phyloP scores from a whole-genome alignment of 2,797 vertebrate species.

The Centropyge bicolor region DNA sequence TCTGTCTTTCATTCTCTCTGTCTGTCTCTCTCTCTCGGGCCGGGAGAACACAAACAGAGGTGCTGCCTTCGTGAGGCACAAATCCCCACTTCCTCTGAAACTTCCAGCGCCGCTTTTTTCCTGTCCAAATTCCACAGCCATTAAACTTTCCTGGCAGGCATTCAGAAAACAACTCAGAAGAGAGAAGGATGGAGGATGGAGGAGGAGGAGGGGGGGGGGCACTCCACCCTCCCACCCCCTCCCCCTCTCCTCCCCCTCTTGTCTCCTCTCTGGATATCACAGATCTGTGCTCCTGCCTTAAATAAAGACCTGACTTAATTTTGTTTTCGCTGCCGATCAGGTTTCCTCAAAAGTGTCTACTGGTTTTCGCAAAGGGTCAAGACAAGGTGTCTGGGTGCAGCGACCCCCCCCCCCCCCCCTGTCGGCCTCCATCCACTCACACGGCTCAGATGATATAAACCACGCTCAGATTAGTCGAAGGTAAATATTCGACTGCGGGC shows the following conservation, averaged over 20 bases:
- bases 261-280: slow-evolving; percentile 85
- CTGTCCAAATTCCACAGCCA: slow-evolving; percentile 96
- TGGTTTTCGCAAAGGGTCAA: slow-evolving; percentile 81
- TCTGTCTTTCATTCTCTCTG: slow-evolving; percentile 68
- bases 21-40: slow-evolving; percentile 69
- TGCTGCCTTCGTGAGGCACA: slow-evolving; percentile 87
- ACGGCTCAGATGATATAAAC: slow-evolving; percentile 76
- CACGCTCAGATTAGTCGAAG: slow-evolving; percentile 76
- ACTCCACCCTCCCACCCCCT: slow-evolving; percentile 25
- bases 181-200: slow-evolving; percentile 64
- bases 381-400: slow-evolving; percentile 70
- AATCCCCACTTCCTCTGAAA: slow-evolving; percentile 94
- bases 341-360: slow-evolving; percentile 85
- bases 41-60: slow-evolving; percentile 91
- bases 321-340: slow-evolving; percentile 84
- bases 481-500: slow-evolving; percentile 75
- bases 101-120: slow-evolving; percentile 91
- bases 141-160: slow-evolving; percentile 95
- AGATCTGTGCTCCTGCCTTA: slow-evolving; percentile 81
- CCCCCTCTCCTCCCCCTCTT: slow-evolving; percentile 44
- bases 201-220: background rate
- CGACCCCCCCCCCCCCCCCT: background rate
- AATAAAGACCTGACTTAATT: slow-evolving; percentile 88
- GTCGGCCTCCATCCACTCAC: slow-evolving; percentile 69
- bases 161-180: slow-evolving; percentile 87